Conservation (phyloP, 2,113 vertebrate genomes). For the Phoxinus phoxinus region DNA sequence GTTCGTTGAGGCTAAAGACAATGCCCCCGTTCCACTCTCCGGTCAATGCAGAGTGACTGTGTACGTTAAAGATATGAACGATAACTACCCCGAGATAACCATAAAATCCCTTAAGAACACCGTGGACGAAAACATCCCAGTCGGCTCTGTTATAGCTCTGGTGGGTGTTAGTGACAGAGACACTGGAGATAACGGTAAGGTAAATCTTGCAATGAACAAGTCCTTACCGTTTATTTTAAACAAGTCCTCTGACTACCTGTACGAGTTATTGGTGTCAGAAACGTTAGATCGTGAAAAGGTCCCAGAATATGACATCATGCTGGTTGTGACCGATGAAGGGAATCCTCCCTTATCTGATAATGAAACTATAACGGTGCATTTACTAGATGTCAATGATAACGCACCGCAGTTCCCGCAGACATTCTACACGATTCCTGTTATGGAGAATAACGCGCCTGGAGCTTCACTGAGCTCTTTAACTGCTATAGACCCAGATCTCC, state of each 20-base stretch:
- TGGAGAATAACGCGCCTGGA: conserved; percentile 78
- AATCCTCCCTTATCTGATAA: conserved; percentile 73
- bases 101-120: conserved; percentile 77
- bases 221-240: conserved; percentile 57
- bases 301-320: conserved; percentile 61
- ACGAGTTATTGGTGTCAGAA: conserved; percentile 57
- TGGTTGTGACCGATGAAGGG: conserved; percentile 68
- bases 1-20: conserved; percentile 64
- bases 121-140: conserved; percentile 57
- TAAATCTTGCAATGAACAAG: conserved; percentile 59
- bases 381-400: conserved; percentile 77
- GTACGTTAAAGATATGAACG: conserved; percentile 69
- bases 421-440: conserved; percentile 68
- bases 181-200: conserved; percentile 68
- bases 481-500: conserved; percentile 69
- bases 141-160: conserved; percentile 55
- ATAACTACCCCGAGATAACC: conserved; percentile 76
- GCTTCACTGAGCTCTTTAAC: conserved; percentile 66
- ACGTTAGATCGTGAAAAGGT: conserved; percentile 59
- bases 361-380: conserved; percentile 71
- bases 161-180: conserved; percentile 63
- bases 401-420: conserved; percentile 70
- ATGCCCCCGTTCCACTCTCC: conserved; percentile 52
- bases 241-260: conserved; percentile 54
- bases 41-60: conserved; percentile 60